These are phyloP conservation scores for Ictalurus punctatus DNA, from an alignment of 2,113 vertebrate species.

Conservation along the genomic window DNA sequence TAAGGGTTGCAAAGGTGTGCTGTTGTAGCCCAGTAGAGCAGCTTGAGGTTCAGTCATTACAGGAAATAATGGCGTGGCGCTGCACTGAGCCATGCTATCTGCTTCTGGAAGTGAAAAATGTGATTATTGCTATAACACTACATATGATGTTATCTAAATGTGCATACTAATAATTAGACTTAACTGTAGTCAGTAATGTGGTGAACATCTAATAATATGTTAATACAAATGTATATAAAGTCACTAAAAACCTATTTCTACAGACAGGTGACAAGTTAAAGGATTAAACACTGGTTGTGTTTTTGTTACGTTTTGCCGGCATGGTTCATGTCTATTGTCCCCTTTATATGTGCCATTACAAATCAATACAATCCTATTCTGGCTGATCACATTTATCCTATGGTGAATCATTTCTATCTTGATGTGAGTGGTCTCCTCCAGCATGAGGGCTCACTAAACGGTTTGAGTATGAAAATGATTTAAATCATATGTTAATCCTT, in stretches of 20 bases:
- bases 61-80: background rate
- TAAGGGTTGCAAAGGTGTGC: background rate
- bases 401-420: background rate
- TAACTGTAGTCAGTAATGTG: background rate
- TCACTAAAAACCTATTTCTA: background rate
- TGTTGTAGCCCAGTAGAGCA: background rate
- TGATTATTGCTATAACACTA: constrained; percentile 21
- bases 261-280: background rate
- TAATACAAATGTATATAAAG: background rate
- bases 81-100: constrained; percentile 19
- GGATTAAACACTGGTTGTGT: background rate
- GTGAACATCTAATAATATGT: background rate
- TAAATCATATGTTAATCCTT: background rate
- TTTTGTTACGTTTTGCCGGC: background rate
- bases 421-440: background rate
- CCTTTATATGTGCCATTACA: background rate
- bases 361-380: background rate
- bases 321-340: background rate
- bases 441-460: background rate
- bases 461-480: background rate
- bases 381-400: background rate
- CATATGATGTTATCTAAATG: background rate
- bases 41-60: background rate
- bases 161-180: background rate
- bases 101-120: background rate